These are phyloP conservation scores for Mesocricetus auratus DNA, from an alignment of 2,113 vertebrate genomes.

Conservation along the genomic window DNA sequence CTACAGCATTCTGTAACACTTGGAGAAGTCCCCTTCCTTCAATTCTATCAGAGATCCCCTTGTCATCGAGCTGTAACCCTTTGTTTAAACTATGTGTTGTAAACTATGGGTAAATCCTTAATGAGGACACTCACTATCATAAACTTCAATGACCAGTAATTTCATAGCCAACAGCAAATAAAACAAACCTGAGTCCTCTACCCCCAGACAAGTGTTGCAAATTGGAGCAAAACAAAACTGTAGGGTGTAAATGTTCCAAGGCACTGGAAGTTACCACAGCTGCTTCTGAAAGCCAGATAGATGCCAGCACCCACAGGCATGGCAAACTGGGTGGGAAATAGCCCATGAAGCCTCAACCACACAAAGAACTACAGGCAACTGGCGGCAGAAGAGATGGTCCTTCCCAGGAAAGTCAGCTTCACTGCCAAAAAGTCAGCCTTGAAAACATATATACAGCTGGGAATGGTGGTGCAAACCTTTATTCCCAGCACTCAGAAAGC, in stretches of 20 bases:
- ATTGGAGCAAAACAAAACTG: background rate
- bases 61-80: conserved; percentile 27
- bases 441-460: background rate
- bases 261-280: no score
- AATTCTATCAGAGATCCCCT: conserved; percentile 24
- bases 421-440: background rate
- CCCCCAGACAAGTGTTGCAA: background rate
- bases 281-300: background rate
- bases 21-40: background rate
- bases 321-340: no score
- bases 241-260: background rate
- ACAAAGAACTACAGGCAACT: background rate
- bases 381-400: background rate
- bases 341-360: background rate
- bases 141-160: conserved; percentile 39
- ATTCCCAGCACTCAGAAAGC: background rate
- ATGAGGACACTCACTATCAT: background rate
- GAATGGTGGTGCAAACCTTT: background rate
- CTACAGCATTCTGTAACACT: background rate
- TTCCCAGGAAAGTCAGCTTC: background rate
- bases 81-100: conserved; percentile 47
- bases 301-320: background rate
- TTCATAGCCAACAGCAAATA: conserved; percentile 56
- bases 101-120: conserved; percentile 28
- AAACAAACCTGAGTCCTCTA: conserved; percentile 10